phyloP scores from a whole-genome alignment of 1,140 invertebrate species.

The Macrostomum lignano region DNA sequence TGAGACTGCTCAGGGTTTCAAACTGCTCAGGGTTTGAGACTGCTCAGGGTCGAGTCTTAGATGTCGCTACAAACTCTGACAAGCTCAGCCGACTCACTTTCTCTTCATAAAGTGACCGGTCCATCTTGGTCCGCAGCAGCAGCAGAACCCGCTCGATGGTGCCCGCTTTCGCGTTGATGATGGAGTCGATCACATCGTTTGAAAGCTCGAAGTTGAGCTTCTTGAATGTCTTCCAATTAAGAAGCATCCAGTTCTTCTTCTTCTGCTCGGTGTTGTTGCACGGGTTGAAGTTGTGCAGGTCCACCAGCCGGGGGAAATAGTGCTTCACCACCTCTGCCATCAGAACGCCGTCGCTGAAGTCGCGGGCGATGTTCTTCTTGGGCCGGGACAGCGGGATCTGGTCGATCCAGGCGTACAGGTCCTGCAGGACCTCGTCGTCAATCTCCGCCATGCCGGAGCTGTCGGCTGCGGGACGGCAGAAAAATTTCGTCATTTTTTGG shows the following conservation, averaged over 20 bases:
- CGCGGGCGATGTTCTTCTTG: constrained; percentile 23
- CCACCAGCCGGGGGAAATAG: constrained; percentile 19
- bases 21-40: too few relatives aligned
- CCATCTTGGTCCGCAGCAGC: too few relatives aligned
- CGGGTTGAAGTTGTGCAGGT: constrained; percentile 21
- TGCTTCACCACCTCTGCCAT: constrained; percentile 21
- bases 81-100: too few relatives aligned
- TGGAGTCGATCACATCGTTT: constrained; percentile 17
- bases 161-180: constrained; percentile 13
- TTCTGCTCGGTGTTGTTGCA: constrained; percentile 15
- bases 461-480: too few relatives aligned
- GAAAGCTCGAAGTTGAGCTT: constrained; percentile 18
- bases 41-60: too few relatives aligned
- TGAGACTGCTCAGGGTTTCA: too few relatives aligned
- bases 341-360: constrained; percentile 27
- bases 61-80: too few relatives aligned
- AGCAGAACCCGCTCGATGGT: constrained; percentile 19
- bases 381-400: constrained; percentile 22
- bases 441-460: constrained; percentile 2
- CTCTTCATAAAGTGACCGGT: too few relatives aligned
- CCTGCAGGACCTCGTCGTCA: constrained; percentile 10
- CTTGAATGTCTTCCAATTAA: constrained; percentile 22
- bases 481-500: too few relatives aligned
- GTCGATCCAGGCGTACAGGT: constrained; percentile 25
- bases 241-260: constrained; percentile 19